Base-by-base conservation (phyloP, 2,113 vertebrate genomes). In the Phodopus roborovskii region DNA sequence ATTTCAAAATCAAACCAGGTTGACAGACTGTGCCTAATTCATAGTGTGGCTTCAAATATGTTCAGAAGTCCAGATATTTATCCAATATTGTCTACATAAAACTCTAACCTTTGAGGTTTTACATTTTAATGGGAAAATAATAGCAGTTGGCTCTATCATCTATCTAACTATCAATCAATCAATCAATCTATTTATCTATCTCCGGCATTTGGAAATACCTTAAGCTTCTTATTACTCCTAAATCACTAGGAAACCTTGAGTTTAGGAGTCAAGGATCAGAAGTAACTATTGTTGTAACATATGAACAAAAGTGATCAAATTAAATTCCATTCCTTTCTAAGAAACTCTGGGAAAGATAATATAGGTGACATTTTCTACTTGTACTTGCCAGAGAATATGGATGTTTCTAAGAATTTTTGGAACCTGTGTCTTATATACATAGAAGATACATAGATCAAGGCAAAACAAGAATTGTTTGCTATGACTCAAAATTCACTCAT, bases 101-200 rank as follows among this genome's bases (percentile, higher is more conserved):
- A 33, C 17, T 53, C 64, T 45, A 77, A 75, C 66, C 45, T 77
- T 93, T 45, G 45, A 45, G 70, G 77, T 58, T 95, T 88, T 74
- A 56, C 20, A 90, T 93, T 94, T 94, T 89, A 92, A 95, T 91
- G 68, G 86, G 58, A 93, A 96, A 96, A 95, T 83, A 89, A 94
- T 64, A 91, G 56, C 22, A 88, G 28, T 4, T 8, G 22, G 22
- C 30, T 96, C 77, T 50, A 48, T 79, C 64, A 50, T 26, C 64
- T 30, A 15, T 60, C 58, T 20, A 17, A 20, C 58, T 60, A 17
- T 60, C 58, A 19, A 4, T 60, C 56, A 17, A 16, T 58, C 56
- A 17, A 16, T 58, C 58, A 28, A 24, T 64, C 62, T 64, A 36
- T 94, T 83, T 95, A 88, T 96, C 90, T 86, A 30, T 28, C 82